Percentiles rank a stretch among this genome's conserved stretches.
phyloP scores from a whole-genome alignment of 2,113 vertebrate genomes.

The human (Homo sapiens) region GRCh38 chr5:74406501-74407000 shows the following conservation, averaged over 20 bases:
- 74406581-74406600: neutral
- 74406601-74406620: constrained; percentile 36
- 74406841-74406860: neutral
- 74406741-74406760: neutral
- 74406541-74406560: neutral
- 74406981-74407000: neutral
- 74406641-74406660: neutral
- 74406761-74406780: neutral
- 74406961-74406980: neutral
- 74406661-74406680: neutral
- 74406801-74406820: neutral
- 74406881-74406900: neutral
- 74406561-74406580: neutral
- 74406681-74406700: neutral
- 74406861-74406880: neutral
- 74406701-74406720: neutral
- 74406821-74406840: neutral
- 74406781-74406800: neutral
- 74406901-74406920: neutral
- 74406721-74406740: constrained; percentile 15
- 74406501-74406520: neutral
- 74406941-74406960: neutral
- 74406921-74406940: neutral
- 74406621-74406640: constrained; percentile 30
- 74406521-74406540: neutral